Evolutionary conservation across 2,888 invertebrate species (phyloP), one percentile per base, ranked within the genome.

Genomic region (Hemaris fuciformis): DNA sequence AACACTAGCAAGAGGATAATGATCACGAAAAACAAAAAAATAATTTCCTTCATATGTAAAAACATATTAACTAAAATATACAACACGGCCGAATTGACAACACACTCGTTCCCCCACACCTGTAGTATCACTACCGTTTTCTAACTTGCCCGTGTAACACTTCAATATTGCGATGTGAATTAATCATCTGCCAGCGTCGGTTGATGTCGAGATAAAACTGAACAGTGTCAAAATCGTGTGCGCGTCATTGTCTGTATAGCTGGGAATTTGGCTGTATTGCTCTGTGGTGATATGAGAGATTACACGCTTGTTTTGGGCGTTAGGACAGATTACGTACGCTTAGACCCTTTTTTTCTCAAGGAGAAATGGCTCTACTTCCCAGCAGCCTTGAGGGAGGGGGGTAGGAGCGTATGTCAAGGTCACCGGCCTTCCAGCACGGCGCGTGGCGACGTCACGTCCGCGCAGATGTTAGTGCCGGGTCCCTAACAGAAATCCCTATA

Each of bases 21-120:
- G 10, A 83, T 64, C 2, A 81, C 60, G 45, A 87, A 86, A 8
- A 83, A 65, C 27, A 91, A 34, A 66, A 81, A 88, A 58, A 80
- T 77, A 0, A 85, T 42, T 61, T 89, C 89, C 63, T 81, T 89
- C 2, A 71, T 60, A 27, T 64, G 75, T 3, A 88, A 64, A 81
- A 80, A 84, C 89, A 91, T 91, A 66, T 73, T 76, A n/a, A n/a
- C n/a, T 59, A 15, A 34, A 15, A 1, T 8, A 6, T 27, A 59
- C 23, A 41, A 48, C 41, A 7, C 60, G 41, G 38, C 27, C 3
- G 8, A 60, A 43, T 46, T 0, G 15, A 13, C 58, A 38, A 20
- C 48, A 15, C 22, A 4, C 6, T 38, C 45, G 10, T 23, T 23
- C 34, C 1, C 18, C 4, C 53, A 31, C 13, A 7, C n/a, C 6